These are phyloP conservation scores for Pectinophora gossypiella DNA, from an alignment of 1,140 invertebrate genomes.

Conservation along the genomic window DNA sequence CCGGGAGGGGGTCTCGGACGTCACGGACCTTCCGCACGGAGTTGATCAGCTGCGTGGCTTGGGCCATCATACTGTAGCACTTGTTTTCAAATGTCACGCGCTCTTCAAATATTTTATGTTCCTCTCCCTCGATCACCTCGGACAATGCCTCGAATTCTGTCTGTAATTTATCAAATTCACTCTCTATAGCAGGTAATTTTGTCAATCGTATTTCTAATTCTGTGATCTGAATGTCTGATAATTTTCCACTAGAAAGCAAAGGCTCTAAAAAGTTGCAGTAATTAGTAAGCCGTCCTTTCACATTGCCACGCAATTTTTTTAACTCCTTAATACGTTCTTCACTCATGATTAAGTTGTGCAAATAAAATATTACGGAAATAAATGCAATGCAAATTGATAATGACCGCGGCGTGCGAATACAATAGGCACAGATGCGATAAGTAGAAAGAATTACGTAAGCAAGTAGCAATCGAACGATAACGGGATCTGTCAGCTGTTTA, in stretches of 20 bases:
- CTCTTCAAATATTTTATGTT: neutral
- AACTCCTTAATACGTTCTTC: neutral
- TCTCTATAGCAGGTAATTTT: neutral
- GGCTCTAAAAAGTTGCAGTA: neutral
- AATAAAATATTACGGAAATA: too few relatives aligned
- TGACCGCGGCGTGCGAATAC: too few relatives aligned
- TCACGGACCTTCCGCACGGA: neutral
- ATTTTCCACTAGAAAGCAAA: neutral
- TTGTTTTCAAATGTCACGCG: neutral
- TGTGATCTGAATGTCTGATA: neutral
- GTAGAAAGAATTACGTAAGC: too few relatives aligned
- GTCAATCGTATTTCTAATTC: neutral
- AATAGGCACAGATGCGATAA: too few relatives aligned
- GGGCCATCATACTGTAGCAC: neutral
- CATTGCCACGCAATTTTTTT: neutral
- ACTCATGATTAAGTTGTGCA: too few relatives aligned
- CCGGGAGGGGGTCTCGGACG: neutral
- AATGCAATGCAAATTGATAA: too few relatives aligned
- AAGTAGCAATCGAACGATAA: too few relatives aligned
- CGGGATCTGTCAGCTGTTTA: too few relatives aligned
- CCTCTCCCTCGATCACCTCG: neutral
- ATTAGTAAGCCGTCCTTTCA: neutral
- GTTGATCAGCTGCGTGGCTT: neutral
- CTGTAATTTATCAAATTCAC: neutral
- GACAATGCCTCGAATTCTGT: neutral